Conservation (phyloP, 1,140 invertebrate genomes). For the Sipha flava region DNA sequence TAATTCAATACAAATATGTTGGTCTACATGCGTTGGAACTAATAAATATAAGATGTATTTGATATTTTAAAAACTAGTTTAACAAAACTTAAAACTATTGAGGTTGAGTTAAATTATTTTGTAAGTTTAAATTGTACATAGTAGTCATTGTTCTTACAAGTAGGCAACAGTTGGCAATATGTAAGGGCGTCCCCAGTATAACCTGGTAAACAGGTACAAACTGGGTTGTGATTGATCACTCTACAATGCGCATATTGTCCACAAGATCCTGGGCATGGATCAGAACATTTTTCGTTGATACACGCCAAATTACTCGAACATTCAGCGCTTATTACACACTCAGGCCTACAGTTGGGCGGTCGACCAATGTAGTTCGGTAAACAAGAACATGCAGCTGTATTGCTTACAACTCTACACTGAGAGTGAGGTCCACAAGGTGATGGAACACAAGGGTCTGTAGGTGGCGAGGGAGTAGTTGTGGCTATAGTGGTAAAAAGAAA, state of each 20-base stretch:
- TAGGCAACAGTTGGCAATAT: conserved; percentile 41
- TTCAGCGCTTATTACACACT: conserved; percentile 49
- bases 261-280: conserved; percentile 51
- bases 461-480: conserved; percentile 39
- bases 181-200: conserved; percentile 48
- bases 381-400: conserved; percentile 49
- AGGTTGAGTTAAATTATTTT: not conserved
- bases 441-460: conserved; percentile 45
- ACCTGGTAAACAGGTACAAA: conserved; percentile 52
- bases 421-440: conserved; percentile 50
- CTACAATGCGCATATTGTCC: conserved; percentile 50
- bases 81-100: not conserved
- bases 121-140: conserved; percentile 1
- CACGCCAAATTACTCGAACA: conserved; percentile 49
- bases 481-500: conserved; percentile 38
- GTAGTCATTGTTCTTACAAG: conserved; percentile 27
- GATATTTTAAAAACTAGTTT: too few species aligned
- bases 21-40: not conserved
- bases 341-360: conserved; percentile 50
- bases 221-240: conserved; percentile 50
- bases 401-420: conserved; percentile 46
- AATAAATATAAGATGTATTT: not conserved
- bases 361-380: conserved; percentile 49
- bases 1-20: conserved; percentile 34
- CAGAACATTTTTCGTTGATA: conserved; percentile 47